Evolutionary conservation across 2,797 vertebrate genomes (phyloP), one percentile per base, ranked within the genome.

Genomic region (Neomorphus geoffroyi): DNA sequence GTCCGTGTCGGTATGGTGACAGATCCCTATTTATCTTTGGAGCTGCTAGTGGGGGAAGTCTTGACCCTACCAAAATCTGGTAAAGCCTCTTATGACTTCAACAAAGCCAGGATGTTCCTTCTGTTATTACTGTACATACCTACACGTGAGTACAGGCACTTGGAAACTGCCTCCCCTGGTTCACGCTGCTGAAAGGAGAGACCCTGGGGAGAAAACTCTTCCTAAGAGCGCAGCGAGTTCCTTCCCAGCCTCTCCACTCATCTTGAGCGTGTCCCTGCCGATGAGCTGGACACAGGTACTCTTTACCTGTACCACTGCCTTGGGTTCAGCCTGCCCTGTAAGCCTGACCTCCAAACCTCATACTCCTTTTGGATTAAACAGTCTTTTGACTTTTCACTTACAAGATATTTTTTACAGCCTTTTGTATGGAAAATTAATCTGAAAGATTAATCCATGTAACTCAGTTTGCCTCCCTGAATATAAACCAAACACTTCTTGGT

Each of bases 1-100:
- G 67, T 78, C 75, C 57, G 14, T 46, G n/a, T 58, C 66, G 70
- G 41, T 88, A 66, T 65, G 72, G 64, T 72, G 80, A 92, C 64
- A 91, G 77, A 84, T 86, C 66, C 73, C 54, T 58, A 4, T 81
- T 86, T 92, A 56, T 88, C 87, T 88, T 62, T 64, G 24, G 45
- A 77, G n/a, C 53, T 88, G 62, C 66, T 81, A 41, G 45, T 88
- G 51, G 51, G 73, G 73, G n/a, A 94, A 94, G 60, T 54, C 70
- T 80, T 80, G 77, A 84, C 54, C n/a, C 27, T 41, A 70, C 51
- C 66, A 51, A 91, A 86, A 39, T 60, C 77, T 88, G 65, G 66
- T 53, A 92, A 85, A 90, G 88, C 1, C 3, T 86, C 39, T 48
- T 75, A 26, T 11, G 41, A 66, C 48, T 90, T 90, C 33, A 70